Conservation (phyloP, 1,140 invertebrate genomes). For the Trialeurodes vaporariorum region DNA sequence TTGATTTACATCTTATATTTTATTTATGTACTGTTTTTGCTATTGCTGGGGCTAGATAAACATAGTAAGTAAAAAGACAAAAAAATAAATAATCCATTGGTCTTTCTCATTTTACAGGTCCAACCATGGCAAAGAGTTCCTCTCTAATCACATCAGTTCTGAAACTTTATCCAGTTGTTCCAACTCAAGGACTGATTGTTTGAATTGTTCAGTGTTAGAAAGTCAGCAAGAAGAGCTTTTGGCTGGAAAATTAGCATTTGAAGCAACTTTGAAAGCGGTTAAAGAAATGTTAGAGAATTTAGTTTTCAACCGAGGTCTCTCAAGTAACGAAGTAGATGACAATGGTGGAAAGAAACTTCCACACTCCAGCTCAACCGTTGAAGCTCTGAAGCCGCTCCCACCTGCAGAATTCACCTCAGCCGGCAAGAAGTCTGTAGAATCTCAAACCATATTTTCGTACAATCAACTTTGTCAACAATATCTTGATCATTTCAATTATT, state of each 20-base stretch:
- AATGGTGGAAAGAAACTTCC: no score
- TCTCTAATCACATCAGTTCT: background rate
- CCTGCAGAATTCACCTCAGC: background rate
- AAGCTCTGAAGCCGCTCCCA: background rate
- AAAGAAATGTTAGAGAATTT: background rate
- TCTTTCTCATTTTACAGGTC: background rate
- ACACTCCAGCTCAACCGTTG: no score
- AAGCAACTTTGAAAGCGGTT: background rate
- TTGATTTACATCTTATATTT: no score
- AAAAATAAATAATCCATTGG: no score
- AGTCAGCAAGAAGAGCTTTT: background rate
- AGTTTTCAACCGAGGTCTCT: background rate
- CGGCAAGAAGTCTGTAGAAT: background rate
- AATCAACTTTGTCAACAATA: background rate
- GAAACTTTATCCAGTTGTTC: background rate
- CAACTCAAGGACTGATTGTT: background rate
- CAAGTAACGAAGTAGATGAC: background rate
- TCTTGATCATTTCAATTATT: background rate
- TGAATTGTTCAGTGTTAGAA: background rate
- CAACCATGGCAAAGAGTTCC: background rate
- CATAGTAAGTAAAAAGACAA: no score
- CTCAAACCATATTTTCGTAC: background rate
- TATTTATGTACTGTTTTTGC: no score
- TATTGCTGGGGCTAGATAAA: no score
- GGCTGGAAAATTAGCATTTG: background rate